Evolutionary conservation across 1,140 invertebrate species (phyloP), one percentile per base, ranked within the genome.

Genomic region (Conopomorpha cramerella): DNA sequence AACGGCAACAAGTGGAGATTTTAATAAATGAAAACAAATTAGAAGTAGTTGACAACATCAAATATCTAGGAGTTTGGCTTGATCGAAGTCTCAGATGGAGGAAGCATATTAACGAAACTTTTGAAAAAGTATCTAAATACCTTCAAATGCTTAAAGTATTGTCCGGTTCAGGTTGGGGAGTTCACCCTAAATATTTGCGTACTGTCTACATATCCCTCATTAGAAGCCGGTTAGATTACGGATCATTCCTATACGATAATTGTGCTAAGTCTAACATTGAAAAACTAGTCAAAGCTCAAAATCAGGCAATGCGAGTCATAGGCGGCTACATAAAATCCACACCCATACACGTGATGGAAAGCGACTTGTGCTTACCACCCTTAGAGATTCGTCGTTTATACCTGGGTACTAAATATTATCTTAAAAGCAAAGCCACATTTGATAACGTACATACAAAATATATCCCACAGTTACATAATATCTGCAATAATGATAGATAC

Each of bases 31-130:
- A n/a, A n/a, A n/a, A n/a, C n/a, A n/a, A n/a, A n/a, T n/a, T n/a
- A n/a, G 13, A 29, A 10, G 6, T 29, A 7, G 34, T 36, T 6
- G n/a, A 36, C 2, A 29, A 3, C 10, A 16, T 36, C 3, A 36
- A 36, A 36, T 36, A 30, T 14, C 12, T 30, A 30, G 35, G 35
- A 1, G 2, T 37, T 2, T 37, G 35, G 35, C n/a, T 37, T 8
- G 35, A 37, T 14, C 2, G 8, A 2, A n/a, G 15, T 2, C 16
- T 37, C 11, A 17, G 2, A 12, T 37, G 19, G 19, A 12, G 12
- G 6, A 31, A 29, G 4, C 36, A 38, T 13, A 38, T 38, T 15
- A 31, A 31, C 12, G 28, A 38, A 13, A 23, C 8, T 3, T 10
- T 17, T 2, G 29, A 23, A 31, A 38, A 38, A 16, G 16, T 16